Conservation (phyloP, 2,797 vertebrate species). For the Falco biarmicus region DNA sequence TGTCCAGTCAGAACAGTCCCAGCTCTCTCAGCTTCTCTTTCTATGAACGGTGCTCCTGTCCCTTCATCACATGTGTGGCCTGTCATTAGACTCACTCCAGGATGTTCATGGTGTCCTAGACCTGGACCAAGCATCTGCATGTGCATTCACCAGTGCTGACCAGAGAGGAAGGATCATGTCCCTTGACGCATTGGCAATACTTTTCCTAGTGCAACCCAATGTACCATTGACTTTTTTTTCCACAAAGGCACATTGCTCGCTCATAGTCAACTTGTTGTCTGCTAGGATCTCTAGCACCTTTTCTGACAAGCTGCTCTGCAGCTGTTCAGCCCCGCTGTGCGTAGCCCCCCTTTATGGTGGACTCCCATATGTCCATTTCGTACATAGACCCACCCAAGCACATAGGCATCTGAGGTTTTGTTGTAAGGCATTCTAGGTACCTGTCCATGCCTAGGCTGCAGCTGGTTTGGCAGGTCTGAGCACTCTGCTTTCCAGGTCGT, state of each 20-base stretch:
- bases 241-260: background rate
- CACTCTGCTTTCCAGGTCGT: background rate
- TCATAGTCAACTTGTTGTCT: background rate
- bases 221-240: background rate
- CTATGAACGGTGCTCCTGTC: background rate
- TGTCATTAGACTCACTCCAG: background rate
- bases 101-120: background rate
- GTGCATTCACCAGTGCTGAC: background rate
- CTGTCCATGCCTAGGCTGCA: background rate
- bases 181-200: background rate
- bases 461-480: background rate
- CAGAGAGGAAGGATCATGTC: background rate
- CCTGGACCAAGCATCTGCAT: background rate
- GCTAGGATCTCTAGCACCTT: background rate
- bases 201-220: background rate
- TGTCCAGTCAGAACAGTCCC: background rate
- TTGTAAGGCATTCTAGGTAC: background rate
- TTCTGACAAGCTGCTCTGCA: background rate
- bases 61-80: background rate
- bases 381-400: accelerated
- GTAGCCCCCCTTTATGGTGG: background rate
- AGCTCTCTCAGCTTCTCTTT: background rate
- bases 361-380: background rate
- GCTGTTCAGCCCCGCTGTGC: background rate
- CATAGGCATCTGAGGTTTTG: background rate